Evolutionary conservation across 2,888 invertebrate species (phyloP).

Genomic region (Melanchra persicariae): DNA sequence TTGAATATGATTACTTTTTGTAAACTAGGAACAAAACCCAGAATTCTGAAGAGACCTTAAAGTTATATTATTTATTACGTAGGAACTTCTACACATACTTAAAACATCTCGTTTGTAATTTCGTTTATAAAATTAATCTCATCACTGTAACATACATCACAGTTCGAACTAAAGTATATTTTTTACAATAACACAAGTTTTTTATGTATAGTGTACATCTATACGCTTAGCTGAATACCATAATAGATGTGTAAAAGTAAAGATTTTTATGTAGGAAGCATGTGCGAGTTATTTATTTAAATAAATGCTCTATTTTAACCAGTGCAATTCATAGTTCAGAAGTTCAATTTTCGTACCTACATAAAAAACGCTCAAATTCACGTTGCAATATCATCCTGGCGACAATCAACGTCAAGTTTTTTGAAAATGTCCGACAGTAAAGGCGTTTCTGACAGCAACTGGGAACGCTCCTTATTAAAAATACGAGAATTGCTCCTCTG

Average conservation of each 20-base stretch:
- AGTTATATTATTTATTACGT: constrained; percentile 62
- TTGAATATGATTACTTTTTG: background rate
- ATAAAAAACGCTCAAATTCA: no score
- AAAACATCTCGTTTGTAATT: constrained; percentile 41
- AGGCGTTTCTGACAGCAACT: no score
- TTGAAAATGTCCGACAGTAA: no score
- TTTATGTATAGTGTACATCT: constrained; percentile 9
- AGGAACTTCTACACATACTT: constrained; percentile 72
- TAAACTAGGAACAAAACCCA: constrained; percentile 33
- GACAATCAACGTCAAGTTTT: no score
- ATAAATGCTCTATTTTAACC: constrained; percentile 44
- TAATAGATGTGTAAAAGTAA: constrained; percentile 16
- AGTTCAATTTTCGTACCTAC: background rate
- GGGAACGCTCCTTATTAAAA: no score
- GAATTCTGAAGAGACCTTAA: constrained; percentile 51
- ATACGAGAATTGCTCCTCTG: no score
- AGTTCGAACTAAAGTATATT: constrained; percentile 64
- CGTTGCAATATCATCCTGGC: no score
- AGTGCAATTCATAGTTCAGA: constrained; percentile 23
- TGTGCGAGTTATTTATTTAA: background rate
- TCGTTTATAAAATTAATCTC: constrained; percentile 66
- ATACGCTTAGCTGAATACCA: constrained; percentile 15
- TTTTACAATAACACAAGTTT: constrained; percentile 43
- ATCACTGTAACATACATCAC: constrained; percentile 74
- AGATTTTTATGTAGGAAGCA: constrained; percentile 12